Evolutionary conservation across 1,140 invertebrate genomes (phyloP).

Genomic region (Leptonema lineaticorne): DNA sequence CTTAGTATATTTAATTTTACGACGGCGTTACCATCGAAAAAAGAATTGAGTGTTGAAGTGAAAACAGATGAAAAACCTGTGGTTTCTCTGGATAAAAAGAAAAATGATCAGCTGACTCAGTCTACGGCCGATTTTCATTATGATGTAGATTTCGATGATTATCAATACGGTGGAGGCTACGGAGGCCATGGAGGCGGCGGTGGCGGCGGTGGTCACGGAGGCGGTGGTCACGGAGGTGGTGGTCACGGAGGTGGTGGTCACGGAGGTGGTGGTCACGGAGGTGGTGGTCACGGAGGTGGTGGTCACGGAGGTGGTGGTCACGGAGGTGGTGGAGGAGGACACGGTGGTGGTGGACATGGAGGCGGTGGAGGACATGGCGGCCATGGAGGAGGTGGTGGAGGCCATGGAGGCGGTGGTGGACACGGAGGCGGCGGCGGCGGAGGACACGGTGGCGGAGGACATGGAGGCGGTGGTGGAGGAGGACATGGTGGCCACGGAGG

Average conservation of each 20-base stretch:
- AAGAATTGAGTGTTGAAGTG: background rate
- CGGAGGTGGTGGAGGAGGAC: background rate
- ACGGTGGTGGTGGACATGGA: slow-evolving; percentile 1
- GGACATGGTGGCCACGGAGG: background rate
- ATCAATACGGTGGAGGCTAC: slow-evolving; percentile 9
- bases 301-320: background rate
- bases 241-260: background rate
- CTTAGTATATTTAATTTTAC: background rate
- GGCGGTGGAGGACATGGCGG: background rate
- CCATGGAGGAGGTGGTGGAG: background rate
- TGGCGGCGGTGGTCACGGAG: slow-evolving; percentile 14
- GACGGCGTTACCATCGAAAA: background rate
- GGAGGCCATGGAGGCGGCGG: background rate
- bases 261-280: background rate
- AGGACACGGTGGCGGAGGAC: slow-evolving; percentile 6
- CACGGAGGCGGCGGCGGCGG: slow-evolving; percentile 21
- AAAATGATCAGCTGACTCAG: background rate
- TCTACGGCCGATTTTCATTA: background rate
- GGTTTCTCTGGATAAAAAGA: background rate
- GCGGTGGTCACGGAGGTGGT: slow-evolving; percentile 1
- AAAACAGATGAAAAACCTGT: background rate
- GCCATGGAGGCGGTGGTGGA: slow-evolving; percentile 6
- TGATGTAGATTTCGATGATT: slow-evolving; percentile 10
- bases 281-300: slow-evolving; percentile 11
- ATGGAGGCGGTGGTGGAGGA: slow-evolving; percentile 2